phyloP scores from a whole-genome alignment of 2,113 vertebrate genomes.

The Thunnus maccoyii region DNA sequence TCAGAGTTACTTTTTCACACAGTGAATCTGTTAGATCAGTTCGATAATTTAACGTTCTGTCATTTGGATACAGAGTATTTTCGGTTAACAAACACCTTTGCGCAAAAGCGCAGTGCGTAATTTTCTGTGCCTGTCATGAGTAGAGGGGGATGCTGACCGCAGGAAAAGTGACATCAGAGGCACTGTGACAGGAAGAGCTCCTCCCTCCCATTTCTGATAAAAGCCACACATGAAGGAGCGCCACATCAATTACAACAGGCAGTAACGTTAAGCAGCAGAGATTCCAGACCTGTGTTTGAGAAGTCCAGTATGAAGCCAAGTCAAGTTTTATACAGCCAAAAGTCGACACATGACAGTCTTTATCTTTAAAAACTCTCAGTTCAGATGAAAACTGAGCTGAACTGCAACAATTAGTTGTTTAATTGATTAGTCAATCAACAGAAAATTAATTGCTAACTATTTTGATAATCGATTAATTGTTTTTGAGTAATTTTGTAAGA shows the following conservation, averaged over 20 bases:
- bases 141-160: slow-evolving; percentile 11
- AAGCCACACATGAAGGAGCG: slow-evolving; percentile 43
- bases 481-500: too few relatives aligned
- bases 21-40: background rate
- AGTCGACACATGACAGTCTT: background rate
- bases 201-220: slow-evolving; percentile 65
- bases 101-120: slow-evolving; percentile 72
- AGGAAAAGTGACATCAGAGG: slow-evolving; percentile 67
- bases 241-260: background rate
- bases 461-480: too few relatives aligned
- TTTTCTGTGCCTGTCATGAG: slow-evolving; percentile 26
- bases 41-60: background rate
- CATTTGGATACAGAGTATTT: background rate
- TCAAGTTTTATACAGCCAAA: background rate
- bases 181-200: slow-evolving; percentile 58
- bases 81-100: background rate
- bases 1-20: background rate
- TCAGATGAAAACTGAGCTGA: background rate
- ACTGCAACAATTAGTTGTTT: too few relatives aligned
- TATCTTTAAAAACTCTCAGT: too few relatives aligned
- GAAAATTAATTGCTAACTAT: too few relatives aligned
- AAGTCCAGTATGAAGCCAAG: background rate
- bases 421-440: too few relatives aligned
- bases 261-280: slow-evolving; percentile 1
- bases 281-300: slow-evolving; percentile 5